Percentiles rank a stretch among this genome's conserved stretches.
Conservation (phyloP, 2,888 invertebrate species). For the Hypomecis atomaria region DNA sequence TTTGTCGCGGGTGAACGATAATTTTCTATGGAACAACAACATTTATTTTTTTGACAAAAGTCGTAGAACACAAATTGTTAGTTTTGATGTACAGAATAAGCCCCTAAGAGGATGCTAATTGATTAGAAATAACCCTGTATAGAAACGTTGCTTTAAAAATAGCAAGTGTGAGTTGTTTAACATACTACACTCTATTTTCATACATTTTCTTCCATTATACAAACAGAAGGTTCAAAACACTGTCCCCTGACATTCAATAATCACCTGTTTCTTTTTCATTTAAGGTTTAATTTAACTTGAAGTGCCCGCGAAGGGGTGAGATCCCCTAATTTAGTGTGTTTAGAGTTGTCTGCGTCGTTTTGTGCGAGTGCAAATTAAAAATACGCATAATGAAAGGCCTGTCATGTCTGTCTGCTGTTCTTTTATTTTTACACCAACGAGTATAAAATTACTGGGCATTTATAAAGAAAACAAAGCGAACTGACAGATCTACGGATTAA, state of each 20-base stretch:
- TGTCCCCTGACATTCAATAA: constrained; percentile 13
- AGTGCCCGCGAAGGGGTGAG: constrained; percentile 55
- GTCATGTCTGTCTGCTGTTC: constrained; percentile 37
- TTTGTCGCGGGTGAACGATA: no score
- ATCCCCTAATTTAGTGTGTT: constrained; percentile 58
- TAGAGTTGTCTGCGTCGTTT: constrained; percentile 52
- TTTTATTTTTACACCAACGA: constrained; percentile 18
- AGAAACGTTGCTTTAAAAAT: no score
- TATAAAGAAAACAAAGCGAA: no score
- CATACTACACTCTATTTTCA: constrained; percentile 28
- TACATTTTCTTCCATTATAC: constrained; percentile 14
- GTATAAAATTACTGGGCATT: not conserved
- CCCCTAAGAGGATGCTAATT: no score
- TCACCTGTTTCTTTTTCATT: constrained; percentile 10
- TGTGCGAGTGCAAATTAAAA: constrained; percentile 67
- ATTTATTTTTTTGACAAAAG: no score
- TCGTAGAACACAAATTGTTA: no score
- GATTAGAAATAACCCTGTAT: no score
- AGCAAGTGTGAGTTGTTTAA: not conserved
- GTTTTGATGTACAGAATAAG: no score
- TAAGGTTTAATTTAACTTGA: constrained; percentile 26
- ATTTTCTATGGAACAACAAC: no score
- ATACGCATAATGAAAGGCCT: constrained; percentile 42
- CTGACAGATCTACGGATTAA: no score
- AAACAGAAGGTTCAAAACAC: constrained; percentile 37